Base-by-base conservation (phyloP, 2,113 vertebrate species). In the Corythaeola cristata region DNA sequence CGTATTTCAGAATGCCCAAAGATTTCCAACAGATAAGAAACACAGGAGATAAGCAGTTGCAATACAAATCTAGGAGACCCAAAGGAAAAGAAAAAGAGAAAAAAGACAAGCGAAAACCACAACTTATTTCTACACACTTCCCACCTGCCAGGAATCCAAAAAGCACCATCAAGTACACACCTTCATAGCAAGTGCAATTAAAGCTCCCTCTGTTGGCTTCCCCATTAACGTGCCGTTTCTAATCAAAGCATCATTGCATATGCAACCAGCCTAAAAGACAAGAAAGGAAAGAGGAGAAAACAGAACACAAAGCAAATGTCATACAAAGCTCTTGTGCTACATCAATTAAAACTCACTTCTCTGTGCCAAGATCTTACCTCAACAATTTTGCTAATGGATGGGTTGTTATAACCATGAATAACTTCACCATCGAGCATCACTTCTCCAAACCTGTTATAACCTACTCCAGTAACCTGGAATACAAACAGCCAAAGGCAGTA, bases 171-270 rank as follows among this genome's bases (percentile, higher is more conserved):
- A 92, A 71, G 21, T 21, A 97, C 98, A 7, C 97, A 99, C 99
- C 99, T 99, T 99, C 99, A 99, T 99, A 59, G 99, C 99, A 66
- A 99, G 99, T 12, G 99, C 99, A 39, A 99, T 98, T 92, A 99
- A 98, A 56, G 99, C 99, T 16, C 99, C 99, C 97, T 99, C 99
- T 2, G 99, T 99, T 45, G 99, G 99, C 50, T 98, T 99, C 32
- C 99, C 99, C 98, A 99, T 99, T 74, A 99, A 95, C 0, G 98
- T 98, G 77, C 98, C 98, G 95, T 98, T 99, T 97, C 98, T 98
- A 97, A 99, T 99, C 93, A 99, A 73, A 11, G 99, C 99, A 98
- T 99, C 99, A 73, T 99, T 99, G 92, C 99, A 99, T 87, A 99
- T 98, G 93, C 99, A 99, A 49, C 99, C 99, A 1, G 98, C 99